Evolutionary conservation across 2,797 vertebrate genomes (phyloP).

Genomic region (Centroberyx gerrardi): DNA sequence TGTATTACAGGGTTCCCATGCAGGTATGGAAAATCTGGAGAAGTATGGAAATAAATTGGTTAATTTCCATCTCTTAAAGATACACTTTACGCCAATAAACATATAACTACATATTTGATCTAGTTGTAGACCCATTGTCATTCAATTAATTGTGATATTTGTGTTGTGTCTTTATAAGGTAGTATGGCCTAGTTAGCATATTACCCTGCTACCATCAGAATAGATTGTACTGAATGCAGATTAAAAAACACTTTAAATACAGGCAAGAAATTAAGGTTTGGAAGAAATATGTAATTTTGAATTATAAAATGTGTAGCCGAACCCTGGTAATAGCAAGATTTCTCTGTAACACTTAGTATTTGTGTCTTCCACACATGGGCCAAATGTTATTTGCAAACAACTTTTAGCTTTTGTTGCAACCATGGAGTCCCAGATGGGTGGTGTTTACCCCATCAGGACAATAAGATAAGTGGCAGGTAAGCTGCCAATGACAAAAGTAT

Average conservation of each 20-base stretch:
- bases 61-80: neutral
- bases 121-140: neutral
- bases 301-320: slow-evolving; percentile 13
- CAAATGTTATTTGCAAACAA: too few relatives aligned
- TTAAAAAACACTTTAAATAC: neutral
- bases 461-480: slow-evolving; percentile 19
- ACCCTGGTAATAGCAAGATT: slow-evolving; percentile 2
- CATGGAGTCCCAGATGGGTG: neutral
- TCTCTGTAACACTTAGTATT: slow-evolving; percentile 4
- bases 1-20: slow-evolving; percentile 3
- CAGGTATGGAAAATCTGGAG: slow-evolving; percentile 10
- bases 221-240: neutral
- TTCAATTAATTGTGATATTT: slow-evolving; percentile 10
- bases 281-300: slow-evolving; percentile 5
- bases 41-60: neutral
- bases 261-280: slow-evolving; percentile 2
- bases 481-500: slow-evolving; percentile 7
- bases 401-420: slow-evolving; percentile 1
- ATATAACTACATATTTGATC: neutral
- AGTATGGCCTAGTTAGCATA: neutral
- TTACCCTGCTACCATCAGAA: neutral
- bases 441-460: neutral
- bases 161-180: neutral
- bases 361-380: neutral
- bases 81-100: neutral